Evolutionary conservation across 64 coral and sea anemone species (phyloP).

Genomic region (Hydrozoanthus tunicans): DNA sequence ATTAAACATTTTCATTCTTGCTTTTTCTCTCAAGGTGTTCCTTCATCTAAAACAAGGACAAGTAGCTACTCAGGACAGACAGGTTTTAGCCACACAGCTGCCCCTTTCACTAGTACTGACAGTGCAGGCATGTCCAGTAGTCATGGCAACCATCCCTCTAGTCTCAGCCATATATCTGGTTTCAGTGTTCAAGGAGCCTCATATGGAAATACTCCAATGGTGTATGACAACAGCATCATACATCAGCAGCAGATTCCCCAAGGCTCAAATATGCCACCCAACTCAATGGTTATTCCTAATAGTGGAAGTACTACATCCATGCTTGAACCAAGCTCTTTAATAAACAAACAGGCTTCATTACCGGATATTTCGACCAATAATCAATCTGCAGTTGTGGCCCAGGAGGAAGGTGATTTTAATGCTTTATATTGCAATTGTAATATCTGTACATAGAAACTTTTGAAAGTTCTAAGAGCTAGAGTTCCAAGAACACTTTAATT

Average conservation of each 20-base stretch:
- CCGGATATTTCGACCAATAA: background rate
- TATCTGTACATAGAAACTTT: too few species aligned
- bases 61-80: slow-evolving; percentile 19
- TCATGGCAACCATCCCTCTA: background rate
- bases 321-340: background rate
- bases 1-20: background rate
- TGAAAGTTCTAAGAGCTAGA: too few species aligned
- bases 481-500: too few species aligned
- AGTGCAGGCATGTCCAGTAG: background rate
- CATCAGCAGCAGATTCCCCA: background rate
- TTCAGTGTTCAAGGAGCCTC: background rate
- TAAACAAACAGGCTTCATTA: background rate
- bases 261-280: background rate
- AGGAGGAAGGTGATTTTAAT: background rate
- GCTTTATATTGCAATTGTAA: background rate
- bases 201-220: background rate
- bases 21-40: background rate
- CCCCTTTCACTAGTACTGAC: slow-evolving; percentile 14
- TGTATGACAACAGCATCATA: background rate
- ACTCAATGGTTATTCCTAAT: background rate
- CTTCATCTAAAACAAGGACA: background rate
- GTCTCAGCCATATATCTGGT: background rate
- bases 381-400: background rate
- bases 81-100: background rate
- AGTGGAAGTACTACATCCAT: background rate